Evolutionary conservation across 2,888 invertebrate species (phyloP).

Genomic region (Diabrotica balteata): DNA sequence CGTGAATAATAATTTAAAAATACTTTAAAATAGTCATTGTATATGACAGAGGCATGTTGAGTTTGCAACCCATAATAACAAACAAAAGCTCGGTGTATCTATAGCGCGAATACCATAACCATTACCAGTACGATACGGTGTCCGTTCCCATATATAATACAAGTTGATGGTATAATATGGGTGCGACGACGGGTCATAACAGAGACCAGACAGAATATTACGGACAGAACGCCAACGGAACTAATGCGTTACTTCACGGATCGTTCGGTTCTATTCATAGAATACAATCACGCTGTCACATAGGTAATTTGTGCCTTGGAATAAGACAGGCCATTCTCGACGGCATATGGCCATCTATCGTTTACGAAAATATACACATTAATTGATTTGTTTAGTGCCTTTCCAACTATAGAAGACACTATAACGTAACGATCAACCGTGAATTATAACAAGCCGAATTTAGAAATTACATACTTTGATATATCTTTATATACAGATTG

Average conservation of each 20-base stretch:
- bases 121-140: neutral
- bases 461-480: too few species aligned
- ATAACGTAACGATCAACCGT: conserved; percentile 10
- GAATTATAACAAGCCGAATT: neutral
- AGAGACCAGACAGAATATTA: conserved; percentile 32
- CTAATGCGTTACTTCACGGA: conserved; percentile 55
- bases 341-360: conserved; percentile 19
- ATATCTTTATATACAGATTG: too few species aligned
- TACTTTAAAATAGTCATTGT: too few species aligned
- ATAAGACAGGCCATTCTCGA: conserved; percentile 20
- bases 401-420: neutral
- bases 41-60: too few species aligned
- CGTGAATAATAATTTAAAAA: too few species aligned
- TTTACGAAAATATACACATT: conserved; percentile 8
- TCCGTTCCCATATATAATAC: conserved; percentile 1
- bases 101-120: neutral
- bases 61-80: too few species aligned
- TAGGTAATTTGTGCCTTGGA: conserved; percentile 47
- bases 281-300: conserved; percentile 55
- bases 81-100: too few species aligned
- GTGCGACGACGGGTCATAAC: conserved; percentile 32
- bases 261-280: conserved; percentile 47
- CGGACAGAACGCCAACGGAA: conserved; percentile 48
- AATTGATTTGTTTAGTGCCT: conserved; percentile 14
- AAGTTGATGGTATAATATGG: conserved; percentile 27